Evolutionary conservation across 1,140 invertebrate species (phyloP), one percentile per base, ranked within the genome.

Genomic region (Halesus radiatus): DNA sequence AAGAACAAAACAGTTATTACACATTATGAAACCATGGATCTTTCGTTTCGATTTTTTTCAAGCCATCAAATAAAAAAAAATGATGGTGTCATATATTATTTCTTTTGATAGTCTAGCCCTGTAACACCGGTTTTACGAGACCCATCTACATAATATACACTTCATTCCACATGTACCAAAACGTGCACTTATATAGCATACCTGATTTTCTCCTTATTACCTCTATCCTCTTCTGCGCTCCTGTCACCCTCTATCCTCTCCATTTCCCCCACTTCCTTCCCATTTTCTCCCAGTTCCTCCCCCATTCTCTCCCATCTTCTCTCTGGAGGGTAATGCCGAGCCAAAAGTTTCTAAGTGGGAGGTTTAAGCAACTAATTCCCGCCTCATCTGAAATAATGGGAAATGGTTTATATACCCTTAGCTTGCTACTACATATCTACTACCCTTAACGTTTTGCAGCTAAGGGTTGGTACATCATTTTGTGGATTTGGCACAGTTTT

Each of bases 321-420:
- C 50, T 56, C 70, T 18, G 7, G 26, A 8, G 70, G 29, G 50
- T 56, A 53, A 53, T 54, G 13, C 23, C 18, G 15, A 22, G n/a
- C 50, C 50, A 26, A 74, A 74, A 45, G 50, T 74, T 54, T 54
- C 70, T 74, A 74, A 74, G 70, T 56, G 70, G 70, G 50, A 29
- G 70, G 70, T 74, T 74, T 74, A 54, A 13, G 6, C 18, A 74
- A 74, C 70, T 74, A 74, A 74, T 74, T 66, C 23, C 29, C 20
- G 26, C 62, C 62, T 66, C 62, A 29, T 66, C 62, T 66, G 29
- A 66, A 66, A 26, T 66, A 66, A 66, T 66, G 62, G 20, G 62
- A 66, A 22, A 66, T 32, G 22, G 62, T 66, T 26, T 56, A n/a
- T n/a, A 56, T 56, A 22, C n/a, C 20, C n/a, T 22, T 22, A 20